A percentile compares a stretch with the other conserved stretches of the same genome.
These are phyloP conservation scores for Nyctibius bracteatus DNA, from an alignment of 2,113 vertebrate genomes.

Conservation along the genomic window DNA sequence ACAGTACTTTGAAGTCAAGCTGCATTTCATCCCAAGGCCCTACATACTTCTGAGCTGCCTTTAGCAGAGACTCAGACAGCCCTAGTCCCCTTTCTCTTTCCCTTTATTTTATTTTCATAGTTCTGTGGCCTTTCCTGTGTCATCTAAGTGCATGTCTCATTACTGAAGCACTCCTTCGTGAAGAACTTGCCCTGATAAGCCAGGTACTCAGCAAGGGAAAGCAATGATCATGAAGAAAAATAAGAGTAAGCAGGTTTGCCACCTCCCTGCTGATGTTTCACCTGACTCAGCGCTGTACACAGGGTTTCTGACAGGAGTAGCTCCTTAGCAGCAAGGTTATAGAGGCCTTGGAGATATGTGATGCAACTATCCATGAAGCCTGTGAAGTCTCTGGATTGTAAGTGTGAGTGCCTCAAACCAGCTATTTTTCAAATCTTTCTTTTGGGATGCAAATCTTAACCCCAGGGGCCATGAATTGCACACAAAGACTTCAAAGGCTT, in stretches of 20 bases:
- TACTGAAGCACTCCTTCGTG: neutral
- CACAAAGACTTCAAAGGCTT: conserved; percentile 54
- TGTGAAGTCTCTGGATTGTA: neutral
- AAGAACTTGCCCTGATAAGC: neutral
- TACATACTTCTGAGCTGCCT: neutral
- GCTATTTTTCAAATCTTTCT: conserved; percentile 43
- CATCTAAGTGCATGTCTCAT: neutral
- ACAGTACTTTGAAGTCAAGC: neutral
- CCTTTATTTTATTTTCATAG: neutral
- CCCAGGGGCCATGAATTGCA: neutral
- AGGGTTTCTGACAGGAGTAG: neutral
- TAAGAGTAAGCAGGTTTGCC: conserved; percentile 7
- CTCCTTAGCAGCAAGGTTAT: neutral
- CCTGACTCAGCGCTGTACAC: neutral
- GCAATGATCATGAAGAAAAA: neutral
- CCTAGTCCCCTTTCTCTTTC: neutral
- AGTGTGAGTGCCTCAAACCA: neutral
- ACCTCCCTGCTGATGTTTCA: conserved; percentile 4
- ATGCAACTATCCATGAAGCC: neutral
- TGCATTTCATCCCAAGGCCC: neutral
- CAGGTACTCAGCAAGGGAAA: neutral
- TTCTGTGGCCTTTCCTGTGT: neutral
- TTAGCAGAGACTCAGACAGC: neutral
- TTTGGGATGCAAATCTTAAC: conserved; percentile 59
- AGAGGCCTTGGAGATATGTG: neutral